These are phyloP conservation scores for Pogonomyrmex barbatus DNA, from an alignment of 1,140 invertebrate genomes.

Conservation along the genomic window DNA sequence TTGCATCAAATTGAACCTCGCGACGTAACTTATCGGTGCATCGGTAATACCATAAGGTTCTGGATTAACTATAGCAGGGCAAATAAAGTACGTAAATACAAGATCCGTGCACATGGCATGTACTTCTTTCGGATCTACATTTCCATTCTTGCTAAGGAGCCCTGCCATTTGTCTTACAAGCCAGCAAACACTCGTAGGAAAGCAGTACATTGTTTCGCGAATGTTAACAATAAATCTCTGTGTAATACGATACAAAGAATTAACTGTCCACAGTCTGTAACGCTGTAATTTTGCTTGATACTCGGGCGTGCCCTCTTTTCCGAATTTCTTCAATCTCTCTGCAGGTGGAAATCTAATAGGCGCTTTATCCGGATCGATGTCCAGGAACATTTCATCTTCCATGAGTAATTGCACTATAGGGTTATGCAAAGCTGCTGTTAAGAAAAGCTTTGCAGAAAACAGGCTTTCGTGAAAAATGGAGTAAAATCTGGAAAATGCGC, in stretches of 20 bases:
- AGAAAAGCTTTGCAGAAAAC: conserved; percentile 96
- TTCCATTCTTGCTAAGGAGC: conserved; percentile 89
- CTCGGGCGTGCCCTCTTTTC: conserved; percentile 90
- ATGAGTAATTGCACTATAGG: conserved; percentile 97
- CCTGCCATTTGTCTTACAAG: conserved; percentile 92
- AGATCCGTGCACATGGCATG: conserved; percentile 96
- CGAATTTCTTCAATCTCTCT: conserved; percentile 93
- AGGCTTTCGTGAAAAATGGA: conserved; percentile 96
- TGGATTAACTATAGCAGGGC: conserved; percentile 98
- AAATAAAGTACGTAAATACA: conserved; percentile 97
- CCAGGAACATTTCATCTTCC: conserved; percentile 96
- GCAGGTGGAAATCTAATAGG: conserved; percentile 89
- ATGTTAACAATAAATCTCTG: conserved; percentile 94
- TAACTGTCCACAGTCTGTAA: conserved; percentile 93
- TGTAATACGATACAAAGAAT: conserved; percentile 92
- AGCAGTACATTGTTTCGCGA: conserved; percentile 95
- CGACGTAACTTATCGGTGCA: conserved; percentile 95
- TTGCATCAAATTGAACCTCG: conserved; percentile 97
- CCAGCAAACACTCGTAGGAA: conserved; percentile 94
- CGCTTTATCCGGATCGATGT: conserved; percentile 96
- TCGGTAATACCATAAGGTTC: conserved; percentile 98
- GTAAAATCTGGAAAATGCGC: conserved; percentile 96
- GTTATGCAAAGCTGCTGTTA: conserved; percentile 95
- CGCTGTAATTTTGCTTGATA: conserved; percentile 91
- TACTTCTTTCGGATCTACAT: conserved; percentile 89